Evolutionary conservation across 2,113 vertebrate species (phyloP), one percentile per base, ranked within the genome.

Genomic region (Mormoops blainvillei): DNA sequence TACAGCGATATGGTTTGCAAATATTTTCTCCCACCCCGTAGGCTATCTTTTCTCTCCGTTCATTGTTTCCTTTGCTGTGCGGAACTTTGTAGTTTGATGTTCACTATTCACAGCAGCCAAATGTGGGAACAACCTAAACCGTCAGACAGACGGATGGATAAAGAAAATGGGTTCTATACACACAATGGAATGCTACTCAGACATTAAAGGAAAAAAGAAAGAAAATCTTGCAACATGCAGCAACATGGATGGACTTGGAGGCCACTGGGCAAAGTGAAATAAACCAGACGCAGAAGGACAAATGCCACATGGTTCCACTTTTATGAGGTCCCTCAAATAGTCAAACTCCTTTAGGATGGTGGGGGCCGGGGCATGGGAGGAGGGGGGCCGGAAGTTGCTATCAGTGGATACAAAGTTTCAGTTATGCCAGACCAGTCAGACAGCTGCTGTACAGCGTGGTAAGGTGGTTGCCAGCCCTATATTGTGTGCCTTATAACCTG

Each of bases 401-500:
- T 54, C 10, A 19, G 15, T 3, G 7, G 31, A 2, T n/a, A 41
- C 13, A 18, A 26, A 28, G 45, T 74, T 18, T 67, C 81, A 45
- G 11, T 11, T 14, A 11, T 4, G 28, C 58, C 12, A 52, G 73
- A 22, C 6, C 68, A 41, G 14, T 65, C 11, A 4, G 22, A 15
- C 12, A 2, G 7, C 28, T n/a, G 43, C 24, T 8, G 48, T 5
- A 18, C 18, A 10, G 5, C 54, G 2, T n/a, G n/a, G n/a, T n/a
- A n/a, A n/a, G n/a, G n/a, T n/a, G n/a, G n/a, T n/a, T n/a, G n/a
- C n/a, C n/a, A n/a, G n/a, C n/a, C n/a, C n/a, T n/a, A n/a, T 18
- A 0, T 2, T 0, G 9, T 41, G 3, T 22, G 20, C 13, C 38
- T 54, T 3, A 4, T 13, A 12, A 28, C 28, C 56, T 33, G 19